phyloP scores from a whole-genome alignment of 2,113 vertebrate genomes.

The Apteryx owenii region DNA sequence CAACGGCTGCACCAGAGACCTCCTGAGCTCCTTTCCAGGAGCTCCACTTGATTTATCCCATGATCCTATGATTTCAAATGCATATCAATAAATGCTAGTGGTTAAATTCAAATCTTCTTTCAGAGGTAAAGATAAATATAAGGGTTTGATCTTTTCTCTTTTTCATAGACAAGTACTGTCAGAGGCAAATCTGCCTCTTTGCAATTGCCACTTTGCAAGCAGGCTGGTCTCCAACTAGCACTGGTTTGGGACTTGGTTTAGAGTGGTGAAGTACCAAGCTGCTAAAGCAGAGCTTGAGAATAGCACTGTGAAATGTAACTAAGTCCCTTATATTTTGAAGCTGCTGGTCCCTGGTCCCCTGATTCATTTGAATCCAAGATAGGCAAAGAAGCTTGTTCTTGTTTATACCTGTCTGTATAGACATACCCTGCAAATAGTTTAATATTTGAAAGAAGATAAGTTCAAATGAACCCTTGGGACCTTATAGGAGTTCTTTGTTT shows the following conservation, averaged over 20 bases:
- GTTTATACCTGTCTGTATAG: neutral
- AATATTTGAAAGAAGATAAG: neutral
- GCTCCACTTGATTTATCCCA: neutral
- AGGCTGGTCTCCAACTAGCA: neutral
- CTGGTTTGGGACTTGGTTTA: neutral
- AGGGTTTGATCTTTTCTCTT: neutral
- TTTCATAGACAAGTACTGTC: neutral
- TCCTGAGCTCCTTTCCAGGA: fast-evolving
- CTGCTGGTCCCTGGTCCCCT: neutral
- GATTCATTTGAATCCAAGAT: neutral
- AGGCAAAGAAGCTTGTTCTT: neutral
- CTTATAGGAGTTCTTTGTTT: neutral
- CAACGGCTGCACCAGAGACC: neutral
- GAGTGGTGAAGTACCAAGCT: neutral
- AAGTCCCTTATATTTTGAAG: neutral
- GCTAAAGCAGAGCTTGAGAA: neutral
- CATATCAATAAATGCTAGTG: neutral
- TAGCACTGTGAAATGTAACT: neutral
- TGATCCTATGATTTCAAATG: fast-evolving
- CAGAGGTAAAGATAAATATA: neutral
- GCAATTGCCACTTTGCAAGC: neutral
- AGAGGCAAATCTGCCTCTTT: neutral
- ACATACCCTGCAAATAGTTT: neutral
- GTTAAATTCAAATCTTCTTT: neutral
- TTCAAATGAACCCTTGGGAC: neutral